Evolutionary conservation across 2,888 invertebrate species (phyloP).

Genomic region (Chrysolina haemoptera): DNA sequence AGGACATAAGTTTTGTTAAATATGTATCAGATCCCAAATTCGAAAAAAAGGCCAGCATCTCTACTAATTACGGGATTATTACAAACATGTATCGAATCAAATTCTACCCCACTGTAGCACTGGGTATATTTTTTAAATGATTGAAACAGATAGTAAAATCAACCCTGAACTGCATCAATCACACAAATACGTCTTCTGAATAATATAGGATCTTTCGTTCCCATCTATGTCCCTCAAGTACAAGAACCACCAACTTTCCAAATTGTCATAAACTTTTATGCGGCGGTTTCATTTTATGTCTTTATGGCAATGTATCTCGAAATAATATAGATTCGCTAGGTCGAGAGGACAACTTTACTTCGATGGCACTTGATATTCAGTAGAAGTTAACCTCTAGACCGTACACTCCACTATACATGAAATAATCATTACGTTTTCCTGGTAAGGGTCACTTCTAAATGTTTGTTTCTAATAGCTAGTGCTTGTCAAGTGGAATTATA

Average conservation of each 20-base stretch:
- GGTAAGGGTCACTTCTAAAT: conserved; percentile 53
- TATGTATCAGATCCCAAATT: too few species aligned
- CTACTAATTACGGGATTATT: too few species aligned
- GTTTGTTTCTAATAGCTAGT: conserved; percentile 58
- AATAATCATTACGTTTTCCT: conserved; percentile 61
- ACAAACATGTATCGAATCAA: too few species aligned
- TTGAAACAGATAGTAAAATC: background rate
- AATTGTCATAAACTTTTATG: conserved; percentile 46
- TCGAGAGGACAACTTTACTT: conserved; percentile 56
- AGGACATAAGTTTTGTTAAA: too few species aligned
- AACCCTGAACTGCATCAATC: background rate
- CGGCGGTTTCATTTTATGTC: background rate
- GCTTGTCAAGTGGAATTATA: conserved; percentile 38
- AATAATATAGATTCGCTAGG: conserved; percentile 46
- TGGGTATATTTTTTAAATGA: background rate
- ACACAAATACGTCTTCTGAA: background rate
- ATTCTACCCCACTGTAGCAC: too few species aligned
- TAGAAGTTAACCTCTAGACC: background rate
- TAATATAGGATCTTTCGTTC: background rate
- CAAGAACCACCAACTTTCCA: conserved; percentile 33
- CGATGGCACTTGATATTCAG: conserved; percentile 46
- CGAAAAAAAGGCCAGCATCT: too few species aligned
- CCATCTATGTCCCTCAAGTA: background rate
- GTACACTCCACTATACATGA: conserved; percentile 46
- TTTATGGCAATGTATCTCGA: background rate